Conservation (phyloP, 2,113 vertebrate genomes). For the Osmerus eperlanus region DNA sequence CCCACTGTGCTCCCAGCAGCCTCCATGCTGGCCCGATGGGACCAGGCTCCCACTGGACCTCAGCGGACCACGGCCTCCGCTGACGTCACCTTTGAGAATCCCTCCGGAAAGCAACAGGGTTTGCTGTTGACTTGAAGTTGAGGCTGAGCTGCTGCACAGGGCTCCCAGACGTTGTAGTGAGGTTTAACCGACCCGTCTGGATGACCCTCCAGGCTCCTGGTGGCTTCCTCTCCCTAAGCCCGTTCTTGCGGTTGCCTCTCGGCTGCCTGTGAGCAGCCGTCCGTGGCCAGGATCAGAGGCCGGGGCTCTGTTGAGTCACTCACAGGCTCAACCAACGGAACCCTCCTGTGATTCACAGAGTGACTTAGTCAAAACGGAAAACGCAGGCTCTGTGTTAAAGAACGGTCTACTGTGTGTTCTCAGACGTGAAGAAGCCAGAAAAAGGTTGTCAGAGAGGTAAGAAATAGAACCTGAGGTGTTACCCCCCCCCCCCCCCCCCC, state of each 20-base stretch:
- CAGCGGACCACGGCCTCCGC: too few species aligned
- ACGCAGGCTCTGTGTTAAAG: slow-evolving; percentile 31
- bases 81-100: too few species aligned
- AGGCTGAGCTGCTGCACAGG: background rate
- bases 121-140: too few species aligned
- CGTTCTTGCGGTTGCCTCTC: slow-evolving; percentile 14
- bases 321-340: slow-evolving; percentile 51
- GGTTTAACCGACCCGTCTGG: background rate
- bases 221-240: slow-evolving; percentile 12
- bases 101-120: too few species aligned
- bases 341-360: slow-evolving; percentile 60
- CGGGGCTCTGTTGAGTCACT: slow-evolving; percentile 49
- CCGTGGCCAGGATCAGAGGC: slow-evolving; percentile 18
- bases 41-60: too few species aligned
- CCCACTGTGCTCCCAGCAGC: too few species aligned
- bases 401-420: background rate
- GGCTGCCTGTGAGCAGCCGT: background rate
- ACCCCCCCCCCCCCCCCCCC: too few species aligned
- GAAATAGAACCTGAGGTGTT: too few species aligned
- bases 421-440: too few species aligned
- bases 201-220: slow-evolving; percentile 4
- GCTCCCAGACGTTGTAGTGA: background rate
- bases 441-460: too few species aligned
- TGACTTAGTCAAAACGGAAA: slow-evolving; percentile 40
- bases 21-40: too few species aligned